Evolutionary conservation across 2,113 vertebrate genomes (phyloP).

Genomic region (Nothobranchius furzeri): DNA sequence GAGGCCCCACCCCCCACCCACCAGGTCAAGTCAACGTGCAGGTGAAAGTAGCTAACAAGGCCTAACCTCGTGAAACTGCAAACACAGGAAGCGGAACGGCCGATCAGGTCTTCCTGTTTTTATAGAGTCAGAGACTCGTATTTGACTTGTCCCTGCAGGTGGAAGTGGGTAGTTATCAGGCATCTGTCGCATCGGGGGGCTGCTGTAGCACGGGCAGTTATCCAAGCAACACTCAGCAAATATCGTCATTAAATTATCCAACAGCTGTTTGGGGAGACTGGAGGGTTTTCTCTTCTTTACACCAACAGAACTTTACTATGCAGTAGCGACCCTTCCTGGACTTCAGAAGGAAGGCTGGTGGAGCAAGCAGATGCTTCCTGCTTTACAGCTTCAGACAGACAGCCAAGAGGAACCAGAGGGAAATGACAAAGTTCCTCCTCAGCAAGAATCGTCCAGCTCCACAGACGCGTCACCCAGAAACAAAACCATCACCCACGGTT

Average conservation of each 20-base stretch:
- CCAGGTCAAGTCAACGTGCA: no score
- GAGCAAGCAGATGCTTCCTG: slow-evolving; percentile 68
- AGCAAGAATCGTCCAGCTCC: slow-evolving; percentile 10
- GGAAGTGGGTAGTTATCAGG: neutral
- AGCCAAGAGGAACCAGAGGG: slow-evolving; percentile 4
- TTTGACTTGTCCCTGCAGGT: slow-evolving; percentile 9
- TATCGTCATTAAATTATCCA: slow-evolving; percentile 7
- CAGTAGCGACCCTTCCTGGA: neutral
- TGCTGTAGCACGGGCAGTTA: slow-evolving; percentile 22
- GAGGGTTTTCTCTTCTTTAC: neutral
- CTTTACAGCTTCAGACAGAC: neutral
- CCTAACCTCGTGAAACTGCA: slow-evolving; percentile 32
- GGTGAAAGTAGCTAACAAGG: slow-evolving; percentile 1
- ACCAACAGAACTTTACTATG: no score
- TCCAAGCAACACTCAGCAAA: slow-evolving; percentile 22
- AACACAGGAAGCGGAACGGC: slow-evolving; percentile 33
- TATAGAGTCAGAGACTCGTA: slow-evolving; percentile 3
- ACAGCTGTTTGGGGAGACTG: neutral
- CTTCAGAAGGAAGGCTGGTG: neutral
- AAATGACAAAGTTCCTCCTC: slow-evolving; percentile 45
- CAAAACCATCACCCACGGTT: neutral
- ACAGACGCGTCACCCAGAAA: slow-evolving; percentile 10
- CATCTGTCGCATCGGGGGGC: neutral
- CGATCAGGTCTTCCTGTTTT: slow-evolving; percentile 27
- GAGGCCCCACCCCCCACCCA: no score